A percentile compares a stretch with the other conserved stretches of the same genome.
Conservation (phyloP, 2,888 invertebrate species). For the Proisotoma minuta region DNA sequence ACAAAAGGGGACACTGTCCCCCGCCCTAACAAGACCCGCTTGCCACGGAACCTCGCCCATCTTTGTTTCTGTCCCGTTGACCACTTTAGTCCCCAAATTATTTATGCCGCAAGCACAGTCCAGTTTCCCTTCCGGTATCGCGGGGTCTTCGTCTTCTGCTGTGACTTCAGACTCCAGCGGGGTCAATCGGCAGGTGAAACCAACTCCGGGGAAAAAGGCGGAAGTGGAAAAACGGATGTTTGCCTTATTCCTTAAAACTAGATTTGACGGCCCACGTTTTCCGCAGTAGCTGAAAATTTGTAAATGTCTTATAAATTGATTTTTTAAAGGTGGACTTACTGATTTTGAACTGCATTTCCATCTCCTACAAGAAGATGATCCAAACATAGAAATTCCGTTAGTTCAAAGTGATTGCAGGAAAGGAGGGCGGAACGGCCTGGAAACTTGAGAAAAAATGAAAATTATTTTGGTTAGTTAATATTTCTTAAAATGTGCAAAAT, state of each 20-base stretch:
- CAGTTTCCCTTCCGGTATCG: too few species aligned
- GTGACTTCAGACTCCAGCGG: background rate
- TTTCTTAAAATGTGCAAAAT: background rate
- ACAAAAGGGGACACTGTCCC: constrained; percentile 48
- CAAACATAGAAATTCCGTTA: constrained; percentile 39
- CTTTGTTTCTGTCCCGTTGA: constrained; percentile 29
- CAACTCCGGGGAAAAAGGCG: constrained; percentile 31
- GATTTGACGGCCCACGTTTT: constrained; percentile 23
- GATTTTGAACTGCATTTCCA: constrained; percentile 4
- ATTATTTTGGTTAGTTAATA: too few species aligned
- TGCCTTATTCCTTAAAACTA: constrained; percentile 13
- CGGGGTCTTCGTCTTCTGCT: background rate
- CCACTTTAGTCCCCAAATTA: constrained; percentile 23
- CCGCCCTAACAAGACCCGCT: constrained; percentile 39
- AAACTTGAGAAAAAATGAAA: constrained; percentile 1
- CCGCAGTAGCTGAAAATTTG: constrained; percentile 30
- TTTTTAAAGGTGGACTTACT: background rate
- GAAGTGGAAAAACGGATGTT: constrained; percentile 35
- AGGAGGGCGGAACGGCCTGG: constrained; percentile 4
- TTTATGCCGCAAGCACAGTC: constrained; percentile 37
- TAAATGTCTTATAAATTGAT: background rate
- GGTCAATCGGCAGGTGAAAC: constrained; percentile 34
- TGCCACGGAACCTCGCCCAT: constrained; percentile 42
- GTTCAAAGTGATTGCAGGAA: constrained; percentile 32
- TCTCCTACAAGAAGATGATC: constrained; percentile 40